Evolutionary conservation across 2,888 invertebrate genomes (phyloP).

Genomic region (Ptychoptera albimana): DNA sequence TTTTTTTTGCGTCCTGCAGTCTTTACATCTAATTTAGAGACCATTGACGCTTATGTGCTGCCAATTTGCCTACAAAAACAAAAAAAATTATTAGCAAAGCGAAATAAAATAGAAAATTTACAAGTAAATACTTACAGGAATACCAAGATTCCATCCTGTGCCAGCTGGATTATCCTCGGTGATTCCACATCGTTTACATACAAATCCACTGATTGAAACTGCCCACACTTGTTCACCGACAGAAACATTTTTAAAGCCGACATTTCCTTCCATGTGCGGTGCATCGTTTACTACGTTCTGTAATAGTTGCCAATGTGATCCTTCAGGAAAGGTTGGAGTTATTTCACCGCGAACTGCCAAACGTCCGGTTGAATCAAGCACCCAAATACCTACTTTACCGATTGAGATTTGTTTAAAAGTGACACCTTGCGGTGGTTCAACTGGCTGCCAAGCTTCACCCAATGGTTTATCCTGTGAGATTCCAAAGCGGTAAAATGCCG

Average conservation of each 20-base stretch:
- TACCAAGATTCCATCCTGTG: conserved; percentile 60
- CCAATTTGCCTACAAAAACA: too few species aligned
- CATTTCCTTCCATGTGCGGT: conserved; percentile 33
- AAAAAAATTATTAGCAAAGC: conserved; percentile 3
- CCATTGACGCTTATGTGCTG: too few species aligned
- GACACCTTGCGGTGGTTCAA: conserved; percentile 52
- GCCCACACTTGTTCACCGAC: conserved; percentile 66
- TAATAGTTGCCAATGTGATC: conserved; percentile 68
- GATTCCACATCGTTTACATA: conserved; percentile 59
- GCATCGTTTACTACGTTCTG: conserved; percentile 40
- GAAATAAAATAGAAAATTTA: too few species aligned
- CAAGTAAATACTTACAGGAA: conserved; percentile 33
- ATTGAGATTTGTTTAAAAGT: conserved; percentile 61
- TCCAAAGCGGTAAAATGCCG: conserved; percentile 65
- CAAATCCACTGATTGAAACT: conserved; percentile 48
- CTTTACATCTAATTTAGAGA: too few species aligned
- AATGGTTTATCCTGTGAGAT: conserved; percentile 49
- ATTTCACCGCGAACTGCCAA: conserved; percentile 67
- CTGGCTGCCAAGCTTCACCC: conserved; percentile 60
- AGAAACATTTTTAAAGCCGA: conserved; percentile 54
- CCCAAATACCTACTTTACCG: conserved; percentile 62
- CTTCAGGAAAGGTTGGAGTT: conserved; percentile 58
- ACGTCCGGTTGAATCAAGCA: conserved; percentile 52
- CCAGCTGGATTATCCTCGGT: conserved; percentile 56
- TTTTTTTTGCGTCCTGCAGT: too few species aligned